A percentile compares a stretch with the other conserved stretches of the same genome.
Evolutionary conservation across 2,113 vertebrate species (phyloP).

Genomic region (Etia nguti): DNA sequence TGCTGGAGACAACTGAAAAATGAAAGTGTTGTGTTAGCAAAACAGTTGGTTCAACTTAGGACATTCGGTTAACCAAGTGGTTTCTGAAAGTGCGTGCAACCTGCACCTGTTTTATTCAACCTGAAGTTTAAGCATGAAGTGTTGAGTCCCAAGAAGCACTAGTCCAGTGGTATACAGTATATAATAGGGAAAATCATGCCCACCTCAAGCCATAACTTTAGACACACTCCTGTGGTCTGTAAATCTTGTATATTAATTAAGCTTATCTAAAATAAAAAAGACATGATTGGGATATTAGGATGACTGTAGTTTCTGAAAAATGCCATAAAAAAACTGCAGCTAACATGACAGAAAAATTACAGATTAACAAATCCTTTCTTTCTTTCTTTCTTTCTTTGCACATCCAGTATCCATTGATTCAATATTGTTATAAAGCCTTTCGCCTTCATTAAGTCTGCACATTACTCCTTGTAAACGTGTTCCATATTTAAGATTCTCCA

Average conservation of each 20-base stretch:
- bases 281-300: background rate
- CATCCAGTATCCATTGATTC: background rate
- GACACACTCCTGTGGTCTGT: background rate
- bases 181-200: background rate
- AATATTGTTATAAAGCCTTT: background rate
- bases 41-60: background rate
- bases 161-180: background rate
- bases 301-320: background rate
- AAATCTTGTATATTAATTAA: background rate
- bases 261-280: background rate
- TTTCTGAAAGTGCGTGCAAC: background rate
- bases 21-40: background rate
- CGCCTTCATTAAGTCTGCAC: background rate
- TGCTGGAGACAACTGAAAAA: background rate
- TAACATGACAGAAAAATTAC: background rate
- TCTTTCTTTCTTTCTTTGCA: background rate
- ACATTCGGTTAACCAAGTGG: background rate
- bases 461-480: background rate
- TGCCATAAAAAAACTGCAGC: background rate
- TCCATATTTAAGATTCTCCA: background rate
- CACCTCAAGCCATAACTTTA: background rate
- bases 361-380: background rate
- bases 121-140: background rate
- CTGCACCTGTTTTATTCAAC: background rate
- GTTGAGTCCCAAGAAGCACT: background rate